Evolutionary conservation across 2,888 invertebrate genomes (phyloP).

Genomic region (Idaea aversata): DNA sequence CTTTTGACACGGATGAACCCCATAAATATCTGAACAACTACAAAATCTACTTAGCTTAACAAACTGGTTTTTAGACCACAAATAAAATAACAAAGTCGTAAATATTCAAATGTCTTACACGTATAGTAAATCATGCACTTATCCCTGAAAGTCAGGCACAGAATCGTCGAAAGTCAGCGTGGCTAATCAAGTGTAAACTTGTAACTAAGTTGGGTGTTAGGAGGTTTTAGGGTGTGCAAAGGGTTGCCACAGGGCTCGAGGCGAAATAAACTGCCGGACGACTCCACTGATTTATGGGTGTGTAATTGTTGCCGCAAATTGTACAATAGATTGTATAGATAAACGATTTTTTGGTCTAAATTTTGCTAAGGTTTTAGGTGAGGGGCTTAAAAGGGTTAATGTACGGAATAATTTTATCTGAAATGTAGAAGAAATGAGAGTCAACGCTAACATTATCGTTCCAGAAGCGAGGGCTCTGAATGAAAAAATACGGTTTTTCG

Average conservation of each 20-base stretch:
- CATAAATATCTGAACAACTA: conserved; percentile 20
- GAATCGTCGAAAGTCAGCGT: conserved; percentile 48
- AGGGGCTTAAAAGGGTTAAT: conserved; percentile 8
- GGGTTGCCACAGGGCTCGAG: conserved; percentile 63
- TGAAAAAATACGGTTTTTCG: too few relatives aligned
- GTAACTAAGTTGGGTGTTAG: conserved; percentile 48
- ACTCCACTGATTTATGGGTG: conserved; percentile 68
- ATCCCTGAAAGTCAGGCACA: conserved; percentile 41
- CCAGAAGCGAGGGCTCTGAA: too few relatives aligned
- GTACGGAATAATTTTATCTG: conserved; percentile 14
- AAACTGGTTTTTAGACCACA: background rate
- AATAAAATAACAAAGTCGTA: conserved; percentile 25
- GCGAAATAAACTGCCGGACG: conserved; percentile 64
- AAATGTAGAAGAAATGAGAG: too few relatives aligned
- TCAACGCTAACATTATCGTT: too few relatives aligned
- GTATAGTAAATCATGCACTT: conserved; percentile 32
- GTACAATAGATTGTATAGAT: conserved; percentile 64
- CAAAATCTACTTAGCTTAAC: conserved; percentile 9
- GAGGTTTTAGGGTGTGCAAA: conserved; percentile 57
- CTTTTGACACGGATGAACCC: background rate
- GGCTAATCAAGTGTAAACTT: conserved; percentile 71
- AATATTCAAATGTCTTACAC: conserved; percentile 41
- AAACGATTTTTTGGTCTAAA: conserved; percentile 38
- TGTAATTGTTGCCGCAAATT: conserved; percentile 76
- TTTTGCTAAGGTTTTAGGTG: background rate